phyloP scores from a whole-genome alignment of 1,140 invertebrate genomes.

The Homalodisca vitripennis region DNA sequence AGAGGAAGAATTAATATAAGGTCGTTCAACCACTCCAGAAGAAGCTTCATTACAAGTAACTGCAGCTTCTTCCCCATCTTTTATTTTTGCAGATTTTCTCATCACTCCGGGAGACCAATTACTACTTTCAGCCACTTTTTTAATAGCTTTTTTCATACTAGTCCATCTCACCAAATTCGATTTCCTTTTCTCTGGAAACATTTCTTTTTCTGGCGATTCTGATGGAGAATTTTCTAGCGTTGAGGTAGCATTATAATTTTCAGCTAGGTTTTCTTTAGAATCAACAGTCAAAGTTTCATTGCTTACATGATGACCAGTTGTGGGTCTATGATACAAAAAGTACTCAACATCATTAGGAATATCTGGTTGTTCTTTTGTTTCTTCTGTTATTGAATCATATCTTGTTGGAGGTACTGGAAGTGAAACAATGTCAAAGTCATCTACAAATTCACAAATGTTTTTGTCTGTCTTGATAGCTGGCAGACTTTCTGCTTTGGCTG shows the following conservation, averaged over 20 bases:
- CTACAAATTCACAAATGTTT: not conserved
- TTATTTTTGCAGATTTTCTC: constrained; percentile 41
- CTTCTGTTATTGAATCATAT: constrained; percentile 37
- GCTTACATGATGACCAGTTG: constrained; percentile 40
- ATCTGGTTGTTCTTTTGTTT: constrained; percentile 4
- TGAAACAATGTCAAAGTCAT: constrained; percentile 25
- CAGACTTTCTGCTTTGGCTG: not conserved
- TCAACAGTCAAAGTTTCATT: constrained; percentile 42
- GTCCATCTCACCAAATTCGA: constrained; percentile 44
- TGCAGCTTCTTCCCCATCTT: constrained; percentile 40
- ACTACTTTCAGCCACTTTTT: constrained; percentile 46
- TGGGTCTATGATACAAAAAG: constrained; percentile 35
- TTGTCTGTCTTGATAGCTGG: constrained; percentile 15
- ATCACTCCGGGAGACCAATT: constrained; percentile 47
- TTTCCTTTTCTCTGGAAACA: constrained; percentile 45
- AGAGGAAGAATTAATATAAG: constrained; percentile 41
- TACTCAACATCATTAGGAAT: constrained; percentile 34
- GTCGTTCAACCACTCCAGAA: constrained; percentile 44
- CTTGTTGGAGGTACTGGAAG: constrained; percentile 39
- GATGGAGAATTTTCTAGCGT: constrained; percentile 16
- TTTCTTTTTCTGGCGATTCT: constrained; percentile 39
- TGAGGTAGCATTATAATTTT: constrained; percentile 16
- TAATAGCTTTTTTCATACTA: constrained; percentile 47
- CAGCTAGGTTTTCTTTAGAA: constrained; percentile 42
- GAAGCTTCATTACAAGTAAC: constrained; percentile 40